These are phyloP conservation scores for Aporophyla nigra DNA, from an alignment of 2,888 invertebrate genomes.

Conservation along the genomic window DNA sequence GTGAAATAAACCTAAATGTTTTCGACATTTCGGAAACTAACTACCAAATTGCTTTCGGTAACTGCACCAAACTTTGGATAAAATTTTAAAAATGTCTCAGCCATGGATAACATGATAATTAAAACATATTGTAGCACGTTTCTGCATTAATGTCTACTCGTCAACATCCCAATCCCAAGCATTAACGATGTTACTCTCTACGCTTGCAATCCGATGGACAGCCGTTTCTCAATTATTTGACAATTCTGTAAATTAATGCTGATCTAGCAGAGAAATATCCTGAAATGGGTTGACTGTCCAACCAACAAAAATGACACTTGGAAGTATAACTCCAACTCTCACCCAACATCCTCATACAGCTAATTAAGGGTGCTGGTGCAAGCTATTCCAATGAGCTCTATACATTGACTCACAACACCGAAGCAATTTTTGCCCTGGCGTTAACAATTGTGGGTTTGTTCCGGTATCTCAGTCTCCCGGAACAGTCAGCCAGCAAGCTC, in stretches of 20 bases:
- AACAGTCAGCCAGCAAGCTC: not conserved
- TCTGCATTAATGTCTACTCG: not conserved
- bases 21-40: not conserved
- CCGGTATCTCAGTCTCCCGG: not conserved
- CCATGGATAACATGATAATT: not conserved
- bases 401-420: not conserved
- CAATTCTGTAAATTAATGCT: not conserved
- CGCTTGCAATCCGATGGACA: not conserved
- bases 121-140: not conserved
- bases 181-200: not conserved
- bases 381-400: no score
- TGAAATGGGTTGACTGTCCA: not conserved
- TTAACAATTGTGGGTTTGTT: not conserved
- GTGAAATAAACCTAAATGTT: constrained; percentile 17
- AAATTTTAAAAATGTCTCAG: constrained; percentile 16
- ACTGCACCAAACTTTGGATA: not conserved
- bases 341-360: no score
- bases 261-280: not conserved
- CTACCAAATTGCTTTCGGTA: not conserved
- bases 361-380: no score
- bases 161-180: not conserved
- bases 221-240: not conserved
- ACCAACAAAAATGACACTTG: not conserved
- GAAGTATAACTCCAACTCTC: no score
- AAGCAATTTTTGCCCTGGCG: not conserved